Evolutionary conservation across 2,888 invertebrate species (phyloP).

Genomic region (Maniola hyperantus): DNA sequence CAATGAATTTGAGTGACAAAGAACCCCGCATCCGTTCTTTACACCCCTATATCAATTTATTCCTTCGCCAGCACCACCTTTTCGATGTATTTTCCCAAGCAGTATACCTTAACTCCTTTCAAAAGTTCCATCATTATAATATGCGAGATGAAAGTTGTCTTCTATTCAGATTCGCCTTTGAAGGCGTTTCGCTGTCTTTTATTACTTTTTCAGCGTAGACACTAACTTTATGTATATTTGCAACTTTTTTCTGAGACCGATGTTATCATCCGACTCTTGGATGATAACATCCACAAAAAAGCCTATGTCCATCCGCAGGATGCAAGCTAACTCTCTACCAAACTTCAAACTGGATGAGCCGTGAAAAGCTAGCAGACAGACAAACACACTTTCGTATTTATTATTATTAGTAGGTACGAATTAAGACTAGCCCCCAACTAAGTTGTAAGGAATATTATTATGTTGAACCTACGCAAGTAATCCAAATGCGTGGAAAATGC

Average conservation of each 20-base stretch:
- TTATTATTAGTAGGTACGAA: no score
- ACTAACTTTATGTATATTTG: slow-evolving; percentile 45
- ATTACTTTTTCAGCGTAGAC: slow-evolving; percentile 52
- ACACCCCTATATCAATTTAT: slow-evolving; percentile 35
- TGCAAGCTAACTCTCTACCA: no score
- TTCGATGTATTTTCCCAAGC: slow-evolving; percentile 63
- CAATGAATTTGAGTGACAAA: slow-evolving; percentile 42
- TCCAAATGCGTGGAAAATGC: slow-evolving; percentile 24
- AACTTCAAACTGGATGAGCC: no score
- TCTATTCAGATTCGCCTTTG: slow-evolving; percentile 48
- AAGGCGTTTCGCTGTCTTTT: slow-evolving; percentile 57
- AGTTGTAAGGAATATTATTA: slow-evolving; percentile 1
- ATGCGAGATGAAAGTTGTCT: slow-evolving; percentile 44
- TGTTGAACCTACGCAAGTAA: slow-evolving; percentile 8
- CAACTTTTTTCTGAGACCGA: no score
- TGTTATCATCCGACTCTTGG: no score
- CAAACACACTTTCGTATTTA: background rate
- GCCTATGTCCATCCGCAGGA: no score
- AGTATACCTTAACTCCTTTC: slow-evolving; percentile 52
- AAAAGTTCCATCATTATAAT: no score
- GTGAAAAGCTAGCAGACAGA: background rate
- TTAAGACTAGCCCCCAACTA: background rate
- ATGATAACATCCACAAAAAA: no score
- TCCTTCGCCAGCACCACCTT: slow-evolving; percentile 34
- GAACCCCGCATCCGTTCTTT: slow-evolving; percentile 39